Conservation (phyloP, 2,888 invertebrate genomes). For the Dexiosoma caninum region DNA sequence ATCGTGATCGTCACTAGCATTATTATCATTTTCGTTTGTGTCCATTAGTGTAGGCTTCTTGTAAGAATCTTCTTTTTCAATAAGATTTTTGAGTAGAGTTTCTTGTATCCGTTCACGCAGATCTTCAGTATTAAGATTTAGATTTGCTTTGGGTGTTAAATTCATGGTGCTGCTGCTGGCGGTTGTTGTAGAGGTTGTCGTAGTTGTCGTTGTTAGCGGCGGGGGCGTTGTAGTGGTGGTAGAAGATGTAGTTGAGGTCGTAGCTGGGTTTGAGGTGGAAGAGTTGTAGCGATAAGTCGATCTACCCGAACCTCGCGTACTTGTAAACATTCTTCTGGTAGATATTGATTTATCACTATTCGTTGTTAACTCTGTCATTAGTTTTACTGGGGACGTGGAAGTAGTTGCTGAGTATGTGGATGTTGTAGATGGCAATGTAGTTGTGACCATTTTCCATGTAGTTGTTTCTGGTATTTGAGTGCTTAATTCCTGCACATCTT, state of each 20-base stretch:
- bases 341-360: conserved; percentile 9
- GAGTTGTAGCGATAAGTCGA: conserved; percentile 37
- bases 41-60: conserved; percentile 33
- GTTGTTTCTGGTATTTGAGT: conserved; percentile 24
- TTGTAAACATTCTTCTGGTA: conserved; percentile 45
- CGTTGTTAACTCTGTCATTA: conserved; percentile 20
- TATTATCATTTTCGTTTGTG: not conserved
- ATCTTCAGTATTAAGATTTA: conserved; percentile 48
- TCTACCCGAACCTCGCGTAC: conserved; percentile 40
- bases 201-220: conserved; percentile 40
- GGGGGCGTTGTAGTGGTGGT: conserved; percentile 23
- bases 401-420: not conserved
- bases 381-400: not conserved
- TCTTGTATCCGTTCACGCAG: conserved; percentile 59
- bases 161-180: conserved; percentile 64
- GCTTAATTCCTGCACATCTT: conserved; percentile 8
- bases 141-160: conserved; percentile 56
- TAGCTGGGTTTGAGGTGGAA: conserved; percentile 10
- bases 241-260: conserved; percentile 12
- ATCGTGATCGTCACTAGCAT: conserved; percentile 64
- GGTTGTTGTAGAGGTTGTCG: conserved; percentile 60
- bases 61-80: conserved; percentile 62
- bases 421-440: conserved; percentile 4
- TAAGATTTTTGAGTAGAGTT: conserved; percentile 57
- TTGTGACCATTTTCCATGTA: conserved; percentile 18